Evolutionary conservation across 2,113 vertebrate genomes (phyloP).

Genomic region (Sylvicapra grimmia): DNA sequence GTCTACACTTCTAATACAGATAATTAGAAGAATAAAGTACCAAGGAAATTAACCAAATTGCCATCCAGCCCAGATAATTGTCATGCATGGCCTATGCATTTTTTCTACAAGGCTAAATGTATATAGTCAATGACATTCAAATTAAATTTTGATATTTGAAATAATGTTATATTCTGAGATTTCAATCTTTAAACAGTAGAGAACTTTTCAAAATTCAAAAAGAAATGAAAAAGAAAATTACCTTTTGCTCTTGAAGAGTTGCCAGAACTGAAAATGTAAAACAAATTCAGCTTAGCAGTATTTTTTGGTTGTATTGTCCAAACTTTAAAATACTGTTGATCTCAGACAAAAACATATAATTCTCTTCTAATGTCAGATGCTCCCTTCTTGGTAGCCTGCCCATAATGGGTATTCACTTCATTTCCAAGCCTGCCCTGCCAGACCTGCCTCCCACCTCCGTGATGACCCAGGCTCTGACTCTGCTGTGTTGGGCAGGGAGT

Average conservation of each 20-base stretch:
- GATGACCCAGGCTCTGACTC: neutral
- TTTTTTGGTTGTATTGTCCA: slow-evolving; percentile 20
- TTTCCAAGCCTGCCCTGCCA: neutral
- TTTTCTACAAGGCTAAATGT: neutral
- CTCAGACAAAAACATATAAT: slow-evolving; percentile 32
- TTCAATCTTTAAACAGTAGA: neutral
- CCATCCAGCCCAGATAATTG: neutral
- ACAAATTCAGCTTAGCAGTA: slow-evolving; percentile 4
- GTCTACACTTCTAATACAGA: neutral
- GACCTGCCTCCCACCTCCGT: neutral
- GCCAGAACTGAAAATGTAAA: slow-evolving; percentile 37
- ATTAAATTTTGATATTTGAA: neutral
- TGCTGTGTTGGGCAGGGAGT: neutral
- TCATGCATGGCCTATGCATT: neutral
- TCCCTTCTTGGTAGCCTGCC: slow-evolving; percentile 1
- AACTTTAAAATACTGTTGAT: neutral
- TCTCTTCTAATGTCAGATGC: slow-evolving; percentile 18
- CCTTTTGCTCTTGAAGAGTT: slow-evolving; percentile 38
- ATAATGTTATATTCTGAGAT: neutral
- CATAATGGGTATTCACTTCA: neutral
- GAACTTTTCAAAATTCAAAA: neutral
- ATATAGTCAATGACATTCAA: neutral
- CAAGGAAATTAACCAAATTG: slow-evolving; percentile 14
- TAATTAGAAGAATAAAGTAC: neutral
- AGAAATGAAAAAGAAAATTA: neutral